Evolutionary conservation across 2,113 vertebrate species (phyloP).

Genomic region (Crotalus horridus): DNA sequence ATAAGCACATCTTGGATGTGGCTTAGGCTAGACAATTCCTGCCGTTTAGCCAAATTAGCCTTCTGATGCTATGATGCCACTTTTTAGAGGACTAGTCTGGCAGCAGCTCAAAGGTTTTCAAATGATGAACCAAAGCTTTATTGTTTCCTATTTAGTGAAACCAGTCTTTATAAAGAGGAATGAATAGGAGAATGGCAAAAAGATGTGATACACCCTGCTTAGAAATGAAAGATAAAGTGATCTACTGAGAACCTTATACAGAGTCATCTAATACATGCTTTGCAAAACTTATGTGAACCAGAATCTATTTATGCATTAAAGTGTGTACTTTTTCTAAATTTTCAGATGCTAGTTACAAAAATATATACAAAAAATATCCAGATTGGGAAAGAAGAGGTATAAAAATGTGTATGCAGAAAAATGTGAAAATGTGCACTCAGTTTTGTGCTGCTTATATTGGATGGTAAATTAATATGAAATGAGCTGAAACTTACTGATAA

Average conservation of each 20-base stretch:
- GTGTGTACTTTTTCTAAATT: background rate
- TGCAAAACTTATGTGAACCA: background rate
- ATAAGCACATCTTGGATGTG: background rate
- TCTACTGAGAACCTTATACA: background rate
- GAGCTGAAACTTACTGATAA: background rate
- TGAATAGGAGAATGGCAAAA: background rate
- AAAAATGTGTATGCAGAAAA: background rate
- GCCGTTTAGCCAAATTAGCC: background rate
- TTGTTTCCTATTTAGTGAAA: background rate
- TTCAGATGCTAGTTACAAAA: background rate
- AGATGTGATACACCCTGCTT: background rate
- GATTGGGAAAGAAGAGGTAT: background rate
- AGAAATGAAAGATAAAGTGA: background rate
- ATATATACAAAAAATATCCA: background rate
- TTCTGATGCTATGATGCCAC: background rate
- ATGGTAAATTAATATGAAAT: background rate
- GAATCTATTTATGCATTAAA: background rate
- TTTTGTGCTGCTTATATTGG: background rate
- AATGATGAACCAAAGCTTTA: background rate
- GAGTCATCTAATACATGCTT: background rate
- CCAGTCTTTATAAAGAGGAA: background rate
- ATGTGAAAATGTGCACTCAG: background rate
- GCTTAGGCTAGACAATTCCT: background rate
- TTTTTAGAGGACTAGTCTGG: background rate
- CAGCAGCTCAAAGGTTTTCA: background rate